Percentiles rank a stretch among this genome's conserved stretches.
phyloP scores from a whole-genome alignment of 2,113 vertebrate genomes.

The Mobula birostris region DNA sequence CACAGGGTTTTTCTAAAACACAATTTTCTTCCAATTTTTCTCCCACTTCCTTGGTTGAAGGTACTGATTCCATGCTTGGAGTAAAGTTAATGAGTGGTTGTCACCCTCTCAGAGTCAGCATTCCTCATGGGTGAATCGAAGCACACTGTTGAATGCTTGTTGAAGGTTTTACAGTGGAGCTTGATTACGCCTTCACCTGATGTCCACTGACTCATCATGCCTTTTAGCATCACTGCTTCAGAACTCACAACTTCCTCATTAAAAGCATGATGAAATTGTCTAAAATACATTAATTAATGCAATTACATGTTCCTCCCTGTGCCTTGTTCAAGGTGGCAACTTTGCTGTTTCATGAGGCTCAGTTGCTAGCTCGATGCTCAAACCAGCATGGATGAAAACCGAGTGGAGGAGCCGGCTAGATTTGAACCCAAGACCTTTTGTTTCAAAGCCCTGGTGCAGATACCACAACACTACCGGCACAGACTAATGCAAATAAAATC shows the following conservation, averaged over 20 bases:
- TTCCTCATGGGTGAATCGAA: neutral
- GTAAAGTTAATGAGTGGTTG: neutral
- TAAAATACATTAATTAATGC: neutral
- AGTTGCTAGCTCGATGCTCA: too few species aligned
- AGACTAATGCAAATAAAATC: too few species aligned
- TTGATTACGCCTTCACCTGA: neutral
- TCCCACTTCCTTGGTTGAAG: neutral
- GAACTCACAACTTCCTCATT: neutral
- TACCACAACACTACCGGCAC: too few species aligned
- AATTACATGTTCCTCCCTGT: too few species aligned
- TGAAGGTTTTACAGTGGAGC: neutral
- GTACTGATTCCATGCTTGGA: neutral
- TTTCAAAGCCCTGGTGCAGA: too few species aligned
- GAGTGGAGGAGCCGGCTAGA: too few species aligned
- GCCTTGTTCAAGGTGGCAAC: too few species aligned
- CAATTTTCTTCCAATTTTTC: neutral
- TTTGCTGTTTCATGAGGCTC: too few species aligned
- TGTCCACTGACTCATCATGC: neutral
- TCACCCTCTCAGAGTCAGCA: neutral
- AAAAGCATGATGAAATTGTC: too few species aligned
- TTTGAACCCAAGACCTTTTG: too few species aligned
- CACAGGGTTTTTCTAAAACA: neutral
- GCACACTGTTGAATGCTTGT: neutral
- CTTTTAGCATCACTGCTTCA: neutral
- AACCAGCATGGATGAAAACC: too few species aligned